phyloP scores from a whole-genome alignment of 1,140 invertebrate species.

The Streblospio benedicti region DNA sequence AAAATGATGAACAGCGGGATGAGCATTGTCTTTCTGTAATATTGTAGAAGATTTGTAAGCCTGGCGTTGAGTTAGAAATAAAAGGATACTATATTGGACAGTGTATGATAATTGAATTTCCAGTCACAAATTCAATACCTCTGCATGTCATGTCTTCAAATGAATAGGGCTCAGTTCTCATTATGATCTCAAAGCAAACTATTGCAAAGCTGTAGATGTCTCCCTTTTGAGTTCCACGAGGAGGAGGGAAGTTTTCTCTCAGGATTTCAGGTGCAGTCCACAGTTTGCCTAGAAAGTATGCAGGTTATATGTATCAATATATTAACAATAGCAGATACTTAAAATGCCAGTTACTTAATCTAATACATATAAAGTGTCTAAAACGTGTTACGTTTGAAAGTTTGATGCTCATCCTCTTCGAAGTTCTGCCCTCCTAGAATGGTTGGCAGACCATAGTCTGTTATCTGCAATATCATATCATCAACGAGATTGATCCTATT shows the following conservation, averaged over 20 bases:
- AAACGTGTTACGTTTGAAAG: constrained; percentile 6
- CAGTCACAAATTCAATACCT: too few relatives aligned
- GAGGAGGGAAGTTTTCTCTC: constrained; percentile 10
- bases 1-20: constrained; percentile 1
- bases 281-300: constrained; percentile 6
- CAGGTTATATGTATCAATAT: not conserved
- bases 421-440: constrained; percentile 5
- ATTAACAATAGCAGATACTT: not conserved
- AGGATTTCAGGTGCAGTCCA: constrained; percentile 18
- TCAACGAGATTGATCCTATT: too few relatives aligned
- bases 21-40: too few relatives aligned
- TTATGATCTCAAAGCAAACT: constrained; percentile 13
- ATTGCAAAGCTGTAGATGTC: constrained; percentile 18
- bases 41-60: too few relatives aligned
- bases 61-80: too few relatives aligned
- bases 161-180: constrained; percentile 9
- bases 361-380: not conserved
- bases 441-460: constrained; percentile 11
- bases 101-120: too few relatives aligned
- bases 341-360: not conserved
- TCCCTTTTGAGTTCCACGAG: constrained; percentile 11
- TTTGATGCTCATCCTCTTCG: constrained; percentile 2
- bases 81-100: too few relatives aligned
- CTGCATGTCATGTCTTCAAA: constrained; percentile 15
- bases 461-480: too few relatives aligned